A percentile compares a stretch with the other conserved stretches of the same genome.
phyloP scores from a whole-genome alignment of 1,140 invertebrate species.

The Neodiprion virginianus region DNA sequence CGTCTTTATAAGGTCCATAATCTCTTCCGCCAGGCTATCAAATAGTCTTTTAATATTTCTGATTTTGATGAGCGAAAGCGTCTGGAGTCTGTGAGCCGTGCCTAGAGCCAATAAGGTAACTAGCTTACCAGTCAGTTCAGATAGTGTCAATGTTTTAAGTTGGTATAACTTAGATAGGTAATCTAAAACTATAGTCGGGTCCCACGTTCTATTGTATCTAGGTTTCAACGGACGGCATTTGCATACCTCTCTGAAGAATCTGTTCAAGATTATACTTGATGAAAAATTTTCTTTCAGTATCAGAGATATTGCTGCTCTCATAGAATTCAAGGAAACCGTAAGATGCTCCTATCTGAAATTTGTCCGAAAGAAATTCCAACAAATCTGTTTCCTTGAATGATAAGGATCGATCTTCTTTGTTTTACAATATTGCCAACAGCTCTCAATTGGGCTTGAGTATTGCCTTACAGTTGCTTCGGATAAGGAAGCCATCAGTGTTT shows the following conservation, averaged over 20 bases:
- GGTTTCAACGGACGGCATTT: too few species aligned
- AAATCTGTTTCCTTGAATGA: conserved; percentile 16
- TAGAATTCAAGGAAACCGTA: too few species aligned
- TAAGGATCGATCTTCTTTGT: conserved; percentile 16
- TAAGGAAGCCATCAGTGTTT: too few species aligned
- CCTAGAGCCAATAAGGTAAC: conserved; percentile 27
- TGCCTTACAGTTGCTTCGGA: too few species aligned
- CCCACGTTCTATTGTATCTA: too few species aligned
- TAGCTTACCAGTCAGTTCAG: conserved; percentile 23
- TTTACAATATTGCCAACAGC: conserved; percentile 35
- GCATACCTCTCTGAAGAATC: too few species aligned
- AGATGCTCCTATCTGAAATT: too few species aligned
- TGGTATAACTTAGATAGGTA: conserved; percentile 21
- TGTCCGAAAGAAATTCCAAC: not conserved
- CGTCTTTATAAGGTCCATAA: conserved; percentile 21
- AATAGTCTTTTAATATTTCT: conserved; percentile 12
- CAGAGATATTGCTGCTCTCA: too few species aligned
- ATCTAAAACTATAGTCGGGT: not conserved
- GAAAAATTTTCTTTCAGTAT: too few species aligned
- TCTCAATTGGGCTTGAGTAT: too few species aligned
- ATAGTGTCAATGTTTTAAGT: conserved; percentile 7
- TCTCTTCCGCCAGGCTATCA: conserved; percentile 15
- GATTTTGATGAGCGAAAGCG: conserved; percentile 19
- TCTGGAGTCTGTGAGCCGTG: conserved; percentile 40
- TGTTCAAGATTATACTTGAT: too few species aligned